Conservation (phyloP, 2,888 invertebrate genomes). For the Mimas tiliae region DNA sequence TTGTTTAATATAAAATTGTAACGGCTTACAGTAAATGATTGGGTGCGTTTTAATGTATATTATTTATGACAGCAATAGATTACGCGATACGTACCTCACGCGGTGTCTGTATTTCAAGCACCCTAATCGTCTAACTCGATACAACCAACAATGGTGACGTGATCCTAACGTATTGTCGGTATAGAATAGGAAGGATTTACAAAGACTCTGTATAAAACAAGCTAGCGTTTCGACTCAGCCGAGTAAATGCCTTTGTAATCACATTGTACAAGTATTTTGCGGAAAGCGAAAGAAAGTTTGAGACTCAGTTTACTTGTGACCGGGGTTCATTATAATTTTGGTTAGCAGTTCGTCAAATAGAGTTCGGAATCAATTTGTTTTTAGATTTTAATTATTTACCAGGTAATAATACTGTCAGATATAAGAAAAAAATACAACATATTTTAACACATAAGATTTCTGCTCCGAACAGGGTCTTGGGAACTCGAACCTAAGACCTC, state of each 20-base stretch:
- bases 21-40: no score
- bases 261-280: conserved; percentile 54
- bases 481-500: no score
- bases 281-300: conserved; percentile 54
- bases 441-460: background rate
- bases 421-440: no score
- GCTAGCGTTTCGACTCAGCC: conserved; percentile 60
- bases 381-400: background rate
- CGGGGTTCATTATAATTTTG: conserved; percentile 36
- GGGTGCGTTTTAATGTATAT: no score
- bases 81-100: conserved; percentile 44
- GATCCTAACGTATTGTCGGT: conserved; percentile 71
- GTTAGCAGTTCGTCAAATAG: background rate
- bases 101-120: conserved; percentile 60
- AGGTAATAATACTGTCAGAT: background rate
- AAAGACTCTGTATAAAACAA: conserved; percentile 72
- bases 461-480: no score
- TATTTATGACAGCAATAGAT: conserved; percentile 54
- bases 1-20: no score
- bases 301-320: conserved; percentile 36
- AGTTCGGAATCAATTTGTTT: no score
- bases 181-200: conserved; percentile 77
- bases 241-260: conserved; percentile 72
- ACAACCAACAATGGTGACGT: conserved; percentile 66
- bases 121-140: conserved; percentile 75